Percentiles rank a stretch among this genome's conserved stretches.
Evolutionary conservation across 2,797 vertebrate genomes (phyloP).

Genomic region (Leptatherina wallacei): DNA sequence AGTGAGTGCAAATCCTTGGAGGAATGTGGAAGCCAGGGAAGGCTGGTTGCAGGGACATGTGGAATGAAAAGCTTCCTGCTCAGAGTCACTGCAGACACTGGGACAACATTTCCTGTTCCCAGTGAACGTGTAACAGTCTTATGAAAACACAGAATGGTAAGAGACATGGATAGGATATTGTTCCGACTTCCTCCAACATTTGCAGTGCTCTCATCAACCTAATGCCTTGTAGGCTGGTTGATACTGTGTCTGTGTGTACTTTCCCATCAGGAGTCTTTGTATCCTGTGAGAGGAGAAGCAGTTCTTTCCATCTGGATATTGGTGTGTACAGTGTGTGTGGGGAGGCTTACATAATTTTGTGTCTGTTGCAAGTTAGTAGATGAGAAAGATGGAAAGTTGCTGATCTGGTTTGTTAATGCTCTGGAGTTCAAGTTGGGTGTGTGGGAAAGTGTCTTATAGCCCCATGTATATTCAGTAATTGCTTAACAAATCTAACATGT

Average conservation of each 20-base stretch:
- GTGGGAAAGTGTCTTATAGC: slow-evolving; percentile 4
- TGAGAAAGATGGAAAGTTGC: slow-evolving; percentile 38
- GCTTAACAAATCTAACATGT: slow-evolving; percentile 27
- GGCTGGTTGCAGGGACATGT: slow-evolving; percentile 56
- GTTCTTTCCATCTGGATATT: slow-evolving; percentile 45
- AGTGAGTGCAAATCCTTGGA: slow-evolving; percentile 67
- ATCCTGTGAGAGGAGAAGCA: slow-evolving; percentile 45
- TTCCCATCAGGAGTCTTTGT: slow-evolving; percentile 50
- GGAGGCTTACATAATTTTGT: slow-evolving; percentile 43
- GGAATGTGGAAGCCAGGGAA: slow-evolving; percentile 77
- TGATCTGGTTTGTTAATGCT: slow-evolving; percentile 45
- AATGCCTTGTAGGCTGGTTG: slow-evolving; percentile 38
- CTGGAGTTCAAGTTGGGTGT: slow-evolving; percentile 32
- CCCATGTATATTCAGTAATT: slow-evolving; percentile 21
- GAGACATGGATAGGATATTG: slow-evolving; percentile 44
- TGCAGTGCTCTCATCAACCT: slow-evolving; percentile 37
- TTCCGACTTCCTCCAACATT: slow-evolving; percentile 42
- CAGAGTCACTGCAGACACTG: slow-evolving; percentile 51
- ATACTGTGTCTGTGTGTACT: slow-evolving; percentile 31
- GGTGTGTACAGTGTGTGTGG: slow-evolving; percentile 1
- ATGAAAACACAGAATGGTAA: slow-evolving; percentile 47
- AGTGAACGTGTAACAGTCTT: slow-evolving; percentile 18
- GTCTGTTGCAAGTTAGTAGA: slow-evolving; percentile 36
- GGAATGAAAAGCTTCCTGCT: slow-evolving; percentile 68
- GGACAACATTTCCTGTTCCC: slow-evolving; percentile 62